These are phyloP conservation scores for Metacarcinus magister DNA, from an alignment of 2,888 invertebrate genomes.

Conservation along the genomic window DNA sequence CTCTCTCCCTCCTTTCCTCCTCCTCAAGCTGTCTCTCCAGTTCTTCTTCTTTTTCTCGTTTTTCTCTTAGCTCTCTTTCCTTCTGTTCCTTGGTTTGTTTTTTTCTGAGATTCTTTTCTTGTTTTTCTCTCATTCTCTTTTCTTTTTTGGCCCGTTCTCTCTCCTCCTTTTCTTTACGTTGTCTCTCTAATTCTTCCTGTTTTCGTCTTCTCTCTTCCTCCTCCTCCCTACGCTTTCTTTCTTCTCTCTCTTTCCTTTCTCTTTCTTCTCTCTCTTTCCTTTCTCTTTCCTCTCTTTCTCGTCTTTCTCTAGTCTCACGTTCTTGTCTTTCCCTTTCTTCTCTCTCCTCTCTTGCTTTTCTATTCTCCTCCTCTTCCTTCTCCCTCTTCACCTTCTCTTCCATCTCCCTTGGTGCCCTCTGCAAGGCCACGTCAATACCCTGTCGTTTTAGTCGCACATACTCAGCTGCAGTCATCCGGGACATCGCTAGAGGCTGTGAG, in stretches of 20 bases:
- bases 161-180: background rate
- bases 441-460: background rate
- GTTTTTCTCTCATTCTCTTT: background rate
- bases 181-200: background rate
- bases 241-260: background rate
- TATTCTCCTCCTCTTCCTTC: background rate
- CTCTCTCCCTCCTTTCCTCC: conserved; percentile 34
- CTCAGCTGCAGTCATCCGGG: background rate
- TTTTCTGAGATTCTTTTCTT: background rate
- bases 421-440: background rate
- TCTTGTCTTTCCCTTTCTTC: background rate
- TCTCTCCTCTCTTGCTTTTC: background rate
- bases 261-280: background rate
- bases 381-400: background rate
- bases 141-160: background rate
- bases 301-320: background rate
- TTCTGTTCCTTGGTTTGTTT: background rate
- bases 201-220: background rate
- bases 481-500: background rate
- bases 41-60: background rate
- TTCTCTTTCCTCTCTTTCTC: background rate
- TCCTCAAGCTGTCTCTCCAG: background rate
- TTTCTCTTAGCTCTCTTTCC: background rate
- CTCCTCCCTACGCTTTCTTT: background rate
- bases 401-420: no score